Conservation (phyloP, 2,797 vertebrate species). For the Melanotaenia trifasciata region DNA sequence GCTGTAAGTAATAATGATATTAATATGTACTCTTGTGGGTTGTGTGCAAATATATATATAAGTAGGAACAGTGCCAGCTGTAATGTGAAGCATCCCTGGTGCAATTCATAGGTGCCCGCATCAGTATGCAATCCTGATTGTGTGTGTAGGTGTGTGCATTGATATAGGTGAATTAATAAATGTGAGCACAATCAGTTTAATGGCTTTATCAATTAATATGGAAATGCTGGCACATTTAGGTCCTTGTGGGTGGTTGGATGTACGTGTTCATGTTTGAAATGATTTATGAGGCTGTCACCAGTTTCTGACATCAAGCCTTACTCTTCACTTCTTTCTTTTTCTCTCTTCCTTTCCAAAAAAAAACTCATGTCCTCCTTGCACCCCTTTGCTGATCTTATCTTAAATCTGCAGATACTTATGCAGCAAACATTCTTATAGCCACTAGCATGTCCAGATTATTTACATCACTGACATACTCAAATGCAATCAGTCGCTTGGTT, state of each 20-base stretch:
- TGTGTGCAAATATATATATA: not conserved
- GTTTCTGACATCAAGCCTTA: slow-evolving; percentile 14
- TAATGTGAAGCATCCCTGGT: slow-evolving; percentile 32
- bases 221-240: slow-evolving; percentile 14
- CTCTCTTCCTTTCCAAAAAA: slow-evolving; percentile 29
- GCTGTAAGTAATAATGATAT: not conserved
- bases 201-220: slow-evolving; percentile 23
- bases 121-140: slow-evolving; percentile 44
- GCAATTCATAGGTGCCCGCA: slow-evolving; percentile 48
- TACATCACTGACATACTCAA: slow-evolving; percentile 49
- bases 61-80: slow-evolving; percentile 19
- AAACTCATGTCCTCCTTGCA: slow-evolving; percentile 5
- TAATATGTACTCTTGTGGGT: not conserved
- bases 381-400: not conserved
- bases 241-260: slow-evolving; percentile 18
- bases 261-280: slow-evolving; percentile 28
- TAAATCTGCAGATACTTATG: slow-evolving; percentile 13
- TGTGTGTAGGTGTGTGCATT: slow-evolving; percentile 16
- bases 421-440: slow-evolving; percentile 22
- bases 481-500: slow-evolving; percentile 62
- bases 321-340: slow-evolving; percentile 21
- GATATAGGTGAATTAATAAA: slow-evolving; percentile 18
- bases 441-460: slow-evolving; percentile 39
- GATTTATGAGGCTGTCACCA: slow-evolving; percentile 39
- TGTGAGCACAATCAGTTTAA: slow-evolving; percentile 8